Evolutionary conservation across 2,888 invertebrate species (phyloP), one percentile per base, ranked within the genome.

Genomic region (Chloromyia formosa): DNA sequence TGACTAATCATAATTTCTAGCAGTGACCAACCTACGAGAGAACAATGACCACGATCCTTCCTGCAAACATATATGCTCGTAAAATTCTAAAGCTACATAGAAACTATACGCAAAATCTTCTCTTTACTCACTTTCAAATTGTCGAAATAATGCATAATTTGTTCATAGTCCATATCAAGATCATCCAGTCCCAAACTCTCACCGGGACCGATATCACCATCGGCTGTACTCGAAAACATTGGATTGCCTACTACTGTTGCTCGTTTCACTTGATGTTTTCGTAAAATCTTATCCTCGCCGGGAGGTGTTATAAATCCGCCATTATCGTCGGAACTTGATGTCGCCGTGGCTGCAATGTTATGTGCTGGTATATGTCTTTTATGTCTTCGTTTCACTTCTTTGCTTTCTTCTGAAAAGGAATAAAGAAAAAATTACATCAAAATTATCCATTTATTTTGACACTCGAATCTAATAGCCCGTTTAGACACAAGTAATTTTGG

Each of bases 131-230:
- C 96, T 90, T 97, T 97, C 84, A 98, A 90, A 89, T 96, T 97
- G 88, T 97, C 96, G 89, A 98, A 97, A 87, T 97, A 97, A 85
- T 96, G 94, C 94, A 97, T 95, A 86, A 98, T 94, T 89, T 97
- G 96, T 85, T 97, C 96, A 87, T 97, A 97, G 87, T 97, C 95
- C 95, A 97, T 95, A 83, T 94, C 94, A 78, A 95, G 89, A 85
- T 94, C 94, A 85, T 94, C 94, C 80, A 94, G 87, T 68, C 90
- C 92, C 76, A 92, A 89, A 79, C 90, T 86, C 80, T 92, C 91
- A 56, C 88, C 89, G 77, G 86, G 87, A 78, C 85, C 83, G 78
- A 84, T 83, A 72, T 86, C 86, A 76, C 88, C 87, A 16, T 88
- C 82, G 79, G 83, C 84, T 76, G 85, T 83, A 80, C 81, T 84